phyloP scores from a whole-genome alignment of 2,113 vertebrate genomes.

The Phyllopteryx taeniolatus region DNA sequence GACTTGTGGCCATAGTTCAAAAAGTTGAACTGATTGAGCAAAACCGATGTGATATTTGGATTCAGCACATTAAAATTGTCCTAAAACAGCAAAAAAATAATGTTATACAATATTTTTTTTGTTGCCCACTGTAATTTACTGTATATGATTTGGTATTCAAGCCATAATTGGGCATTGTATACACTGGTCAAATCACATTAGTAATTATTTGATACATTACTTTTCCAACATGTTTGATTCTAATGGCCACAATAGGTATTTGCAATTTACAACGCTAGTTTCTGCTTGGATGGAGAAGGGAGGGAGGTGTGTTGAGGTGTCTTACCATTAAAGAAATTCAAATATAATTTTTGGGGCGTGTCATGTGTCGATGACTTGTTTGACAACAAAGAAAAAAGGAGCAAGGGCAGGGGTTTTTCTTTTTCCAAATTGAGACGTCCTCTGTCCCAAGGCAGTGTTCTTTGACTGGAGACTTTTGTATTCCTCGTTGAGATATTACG shows the following conservation, averaged over 20 bases:
- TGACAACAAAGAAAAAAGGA: constrained; percentile 20
- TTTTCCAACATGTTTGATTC: too few species aligned
- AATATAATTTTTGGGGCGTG: constrained; percentile 9
- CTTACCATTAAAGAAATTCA: constrained; percentile 2
- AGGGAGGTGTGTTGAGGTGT: background rate
- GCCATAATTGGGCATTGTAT: constrained; percentile 17
- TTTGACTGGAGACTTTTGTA: constrained; percentile 59
- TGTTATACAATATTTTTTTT: too few species aligned
- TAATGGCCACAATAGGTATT: background rate
- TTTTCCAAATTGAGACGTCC: constrained; percentile 21
- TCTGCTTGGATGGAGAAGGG: background rate
- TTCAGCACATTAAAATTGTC: too few species aligned
- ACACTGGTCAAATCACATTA: background rate
- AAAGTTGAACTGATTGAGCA: too few species aligned
- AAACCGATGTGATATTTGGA: too few species aligned
- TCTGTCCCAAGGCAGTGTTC: constrained; percentile 32
- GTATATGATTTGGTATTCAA: constrained; percentile 21
- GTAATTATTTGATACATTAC: background rate
- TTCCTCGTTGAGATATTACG: constrained; percentile 51
- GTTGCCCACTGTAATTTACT: too few species aligned
- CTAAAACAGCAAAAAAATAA: too few species aligned
- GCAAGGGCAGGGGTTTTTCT: constrained; percentile 25
- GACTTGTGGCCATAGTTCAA: too few species aligned
- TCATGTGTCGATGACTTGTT: constrained; percentile 28
- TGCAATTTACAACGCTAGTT: background rate